phyloP scores from a whole-genome alignment of 2,888 invertebrate genomes.

The Amphimallon solstitiale region DNA sequence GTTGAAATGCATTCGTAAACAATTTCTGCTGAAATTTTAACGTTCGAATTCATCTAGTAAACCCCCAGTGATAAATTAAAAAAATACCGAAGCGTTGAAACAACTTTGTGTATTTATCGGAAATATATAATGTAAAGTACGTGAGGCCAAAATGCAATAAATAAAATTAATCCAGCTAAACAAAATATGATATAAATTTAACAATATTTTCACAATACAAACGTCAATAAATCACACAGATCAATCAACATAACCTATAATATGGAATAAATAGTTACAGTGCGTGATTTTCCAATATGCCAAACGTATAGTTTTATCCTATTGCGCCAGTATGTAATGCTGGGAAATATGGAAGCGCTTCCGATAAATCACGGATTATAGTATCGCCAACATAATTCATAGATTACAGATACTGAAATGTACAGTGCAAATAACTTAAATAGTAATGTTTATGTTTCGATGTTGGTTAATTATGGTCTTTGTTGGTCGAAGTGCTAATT shows the following conservation, averaged over 20 bases:
- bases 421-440: conserved; percentile 58
- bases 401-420: conserved; percentile 58
- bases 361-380: conserved; percentile 59
- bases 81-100: conserved; percentile 16
- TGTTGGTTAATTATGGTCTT: conserved; percentile 56
- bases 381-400: conserved; percentile 59
- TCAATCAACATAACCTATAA: conserved; percentile 58
- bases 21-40: conserved; percentile 21
- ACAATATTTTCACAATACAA: conserved; percentile 41
- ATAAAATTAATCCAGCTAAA: conserved; percentile 52
- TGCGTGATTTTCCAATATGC: conserved; percentile 49
- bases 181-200: conserved; percentile 42
- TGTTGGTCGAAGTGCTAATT: conserved; percentile 25
- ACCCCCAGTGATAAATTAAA: conserved; percentile 34
- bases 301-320: conserved; percentile 53
- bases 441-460: conserved; percentile 54
- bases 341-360: conserved; percentile 55
- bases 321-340: conserved; percentile 57
- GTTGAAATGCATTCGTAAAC: not conserved
- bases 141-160: conserved; percentile 51
- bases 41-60: conserved; percentile 25
- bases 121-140: conserved; percentile 55
- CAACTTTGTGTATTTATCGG: conserved; percentile 41
- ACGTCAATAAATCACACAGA: conserved; percentile 48
- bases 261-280: conserved; percentile 53